These are phyloP conservation scores for Molanna angustata DNA, from an alignment of 2,888 invertebrate species.

Conservation along the genomic window DNA sequence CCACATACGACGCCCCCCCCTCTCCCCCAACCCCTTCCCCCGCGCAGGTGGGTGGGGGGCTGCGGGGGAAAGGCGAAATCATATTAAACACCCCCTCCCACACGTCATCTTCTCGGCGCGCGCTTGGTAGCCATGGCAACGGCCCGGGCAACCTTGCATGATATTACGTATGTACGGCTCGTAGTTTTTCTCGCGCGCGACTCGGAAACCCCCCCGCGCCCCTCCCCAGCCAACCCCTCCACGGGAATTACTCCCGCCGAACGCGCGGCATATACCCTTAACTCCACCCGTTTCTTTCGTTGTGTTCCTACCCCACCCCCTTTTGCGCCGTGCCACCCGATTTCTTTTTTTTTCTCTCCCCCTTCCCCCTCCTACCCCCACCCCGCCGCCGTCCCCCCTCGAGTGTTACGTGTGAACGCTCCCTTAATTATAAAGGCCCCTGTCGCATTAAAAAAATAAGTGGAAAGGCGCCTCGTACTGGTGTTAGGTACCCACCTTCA, in stretches of 20 bases:
- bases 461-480: no score
- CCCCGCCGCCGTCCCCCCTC: slow-evolving; percentile 14
- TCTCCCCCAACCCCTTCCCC: slow-evolving; percentile 26
- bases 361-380: slow-evolving; percentile 24
- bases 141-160: slow-evolving; percentile 47
- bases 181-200: slow-evolving; percentile 41
- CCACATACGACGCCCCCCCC: no score
- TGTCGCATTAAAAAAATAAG: slow-evolving; percentile 10
- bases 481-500: no score
- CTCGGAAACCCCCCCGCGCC: slow-evolving; percentile 27
- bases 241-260: no score
- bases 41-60: slow-evolving; percentile 31
- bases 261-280: slow-evolving; percentile 41
- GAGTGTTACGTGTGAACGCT: slow-evolving; percentile 32
- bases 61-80: slow-evolving; percentile 49
- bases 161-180: slow-evolving; percentile 59
- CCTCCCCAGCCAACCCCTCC: slow-evolving; percentile 24
- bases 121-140: slow-evolving; percentile 64
- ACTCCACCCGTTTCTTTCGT: slow-evolving; percentile 37
- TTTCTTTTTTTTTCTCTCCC: slow-evolving; percentile 41
- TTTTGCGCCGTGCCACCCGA: slow-evolving; percentile 34
- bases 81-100: slow-evolving; percentile 37
- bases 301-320: slow-evolving; percentile 36
- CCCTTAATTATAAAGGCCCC: slow-evolving; percentile 30
- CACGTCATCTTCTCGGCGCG: slow-evolving; percentile 37